Conservation (phyloP, 2,888 invertebrate genomes). For the Gandaritis pyraliata region DNA sequence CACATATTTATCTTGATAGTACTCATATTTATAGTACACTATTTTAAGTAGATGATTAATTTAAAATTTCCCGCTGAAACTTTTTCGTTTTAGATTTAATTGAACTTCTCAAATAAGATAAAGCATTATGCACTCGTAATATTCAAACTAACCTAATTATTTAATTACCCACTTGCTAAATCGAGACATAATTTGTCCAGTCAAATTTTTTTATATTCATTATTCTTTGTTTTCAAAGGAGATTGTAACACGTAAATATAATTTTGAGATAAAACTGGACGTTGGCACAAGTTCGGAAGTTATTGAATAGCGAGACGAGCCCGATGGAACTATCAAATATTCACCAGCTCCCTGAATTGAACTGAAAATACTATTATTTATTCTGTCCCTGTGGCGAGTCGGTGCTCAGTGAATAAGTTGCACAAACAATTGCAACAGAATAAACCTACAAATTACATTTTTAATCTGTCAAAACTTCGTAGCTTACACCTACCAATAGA, state of each 20-base stretch:
- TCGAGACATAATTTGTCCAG: too few species aligned
- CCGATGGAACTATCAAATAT: slow-evolving; percentile 1
- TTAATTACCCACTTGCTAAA: too few species aligned
- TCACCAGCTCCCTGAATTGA: neutral
- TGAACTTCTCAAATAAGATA: too few species aligned
- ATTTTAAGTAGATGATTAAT: too few species aligned
- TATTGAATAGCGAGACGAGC: neutral
- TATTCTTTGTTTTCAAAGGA: too few species aligned
- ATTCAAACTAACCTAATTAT: too few species aligned
- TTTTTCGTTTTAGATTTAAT: too few species aligned
- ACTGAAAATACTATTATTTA: neutral
- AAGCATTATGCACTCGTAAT: too few species aligned
- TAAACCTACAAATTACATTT: neutral
- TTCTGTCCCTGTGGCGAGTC: neutral
- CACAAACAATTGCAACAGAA: neutral
- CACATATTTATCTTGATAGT: too few species aligned
- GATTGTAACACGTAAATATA: neutral
- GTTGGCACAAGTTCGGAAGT: neutral
- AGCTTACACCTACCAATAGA: neutral
- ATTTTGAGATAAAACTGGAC: neutral
- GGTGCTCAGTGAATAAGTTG: neutral
- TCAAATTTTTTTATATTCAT: too few species aligned
- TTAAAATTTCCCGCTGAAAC: too few species aligned
- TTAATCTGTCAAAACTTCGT: neutral
- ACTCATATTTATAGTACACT: too few species aligned